Conservation (phyloP, 2,797 vertebrate genomes). For the Acipenser transmontanus region DNA sequence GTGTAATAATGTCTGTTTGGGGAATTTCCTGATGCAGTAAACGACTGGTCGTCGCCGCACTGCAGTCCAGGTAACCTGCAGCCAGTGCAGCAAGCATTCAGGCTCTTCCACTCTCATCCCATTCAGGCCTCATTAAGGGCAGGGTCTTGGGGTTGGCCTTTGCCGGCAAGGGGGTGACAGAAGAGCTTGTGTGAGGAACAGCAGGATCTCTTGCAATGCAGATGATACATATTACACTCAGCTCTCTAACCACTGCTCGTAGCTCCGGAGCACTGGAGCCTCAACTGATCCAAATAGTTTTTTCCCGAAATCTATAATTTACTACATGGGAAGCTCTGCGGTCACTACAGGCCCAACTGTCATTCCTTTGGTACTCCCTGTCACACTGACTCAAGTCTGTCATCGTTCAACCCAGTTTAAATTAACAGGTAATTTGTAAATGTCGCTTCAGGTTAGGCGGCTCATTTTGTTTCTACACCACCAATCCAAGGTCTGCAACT, state of each 20-base stretch:
- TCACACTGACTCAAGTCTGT: conserved; percentile 91
- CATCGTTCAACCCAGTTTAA: conserved; percentile 98
- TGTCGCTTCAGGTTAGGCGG: conserved; percentile 98
- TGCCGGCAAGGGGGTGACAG: conserved; percentile 20
- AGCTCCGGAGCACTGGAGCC: conserved; percentile 9
- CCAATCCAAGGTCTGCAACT: conserved; percentile 82
- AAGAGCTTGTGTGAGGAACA: conserved; percentile 32
- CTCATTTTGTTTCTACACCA: conserved; percentile 96
- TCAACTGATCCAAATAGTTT: conserved; percentile 44
- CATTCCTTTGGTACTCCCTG: conserved; percentile 82
- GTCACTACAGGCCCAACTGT: conserved; percentile 76
- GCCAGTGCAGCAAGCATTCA: conserved; percentile 42
- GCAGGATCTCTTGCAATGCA: conserved; percentile 16
- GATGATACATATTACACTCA: too few relatives aligned
- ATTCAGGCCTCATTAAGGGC: conserved; percentile 32
- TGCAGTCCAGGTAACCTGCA: conserved; percentile 37
- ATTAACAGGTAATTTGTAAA: conserved; percentile 99
- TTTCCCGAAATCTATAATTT: conserved; percentile 62
- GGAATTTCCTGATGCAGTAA: conserved; percentile 39
- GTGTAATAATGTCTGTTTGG: conserved; percentile 17
- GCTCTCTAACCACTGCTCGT: too few relatives aligned
- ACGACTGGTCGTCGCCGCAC: conserved; percentile 36
- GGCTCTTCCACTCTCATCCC: conserved; percentile 43
- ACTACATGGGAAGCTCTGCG: conserved; percentile 53
- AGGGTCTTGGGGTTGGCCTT: conserved; percentile 39